Percentiles rank a stretch among this genome's conserved stretches.
Evolutionary conservation across 1,140 invertebrate genomes (phyloP).

Genomic region (Sarcophaga bullata): DNA sequence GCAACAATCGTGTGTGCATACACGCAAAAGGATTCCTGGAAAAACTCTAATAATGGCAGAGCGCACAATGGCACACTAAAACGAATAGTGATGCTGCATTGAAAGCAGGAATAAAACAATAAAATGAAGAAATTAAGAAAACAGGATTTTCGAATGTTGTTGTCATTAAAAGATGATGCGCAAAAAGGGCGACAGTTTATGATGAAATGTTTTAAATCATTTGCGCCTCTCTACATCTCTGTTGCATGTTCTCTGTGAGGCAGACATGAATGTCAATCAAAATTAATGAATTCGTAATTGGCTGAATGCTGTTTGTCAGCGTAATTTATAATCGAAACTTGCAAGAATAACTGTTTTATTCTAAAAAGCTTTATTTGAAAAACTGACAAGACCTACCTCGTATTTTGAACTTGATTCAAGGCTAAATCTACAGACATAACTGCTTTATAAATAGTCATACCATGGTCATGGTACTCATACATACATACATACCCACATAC

Average conservation of each 20-base stretch:
- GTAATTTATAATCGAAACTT: neutral
- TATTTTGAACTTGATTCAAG: too few species aligned
- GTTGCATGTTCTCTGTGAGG: neutral
- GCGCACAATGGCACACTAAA: neutral
- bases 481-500: too few species aligned
- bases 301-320: too few species aligned
- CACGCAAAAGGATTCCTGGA: constrained; percentile 22
- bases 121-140: neutral
- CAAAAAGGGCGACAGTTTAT: neutral
- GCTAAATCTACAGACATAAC: too few species aligned
- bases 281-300: too few species aligned
- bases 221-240: neutral
- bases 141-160: neutral
- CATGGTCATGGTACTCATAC: too few species aligned
- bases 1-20: neutral
- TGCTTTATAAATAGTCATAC: too few species aligned
- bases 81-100: neutral
- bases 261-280: too few species aligned
- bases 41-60: neutral
- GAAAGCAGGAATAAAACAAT: neutral
- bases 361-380: too few species aligned
- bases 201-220: neutral
- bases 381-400: too few species aligned
- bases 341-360: neutral
- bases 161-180: neutral